A percentile compares a stretch with the other conserved stretches of the same genome.
Evolutionary conservation across 2,888 invertebrate species (phyloP).

Genomic region (Sinohyriopsis cumingii): DNA sequence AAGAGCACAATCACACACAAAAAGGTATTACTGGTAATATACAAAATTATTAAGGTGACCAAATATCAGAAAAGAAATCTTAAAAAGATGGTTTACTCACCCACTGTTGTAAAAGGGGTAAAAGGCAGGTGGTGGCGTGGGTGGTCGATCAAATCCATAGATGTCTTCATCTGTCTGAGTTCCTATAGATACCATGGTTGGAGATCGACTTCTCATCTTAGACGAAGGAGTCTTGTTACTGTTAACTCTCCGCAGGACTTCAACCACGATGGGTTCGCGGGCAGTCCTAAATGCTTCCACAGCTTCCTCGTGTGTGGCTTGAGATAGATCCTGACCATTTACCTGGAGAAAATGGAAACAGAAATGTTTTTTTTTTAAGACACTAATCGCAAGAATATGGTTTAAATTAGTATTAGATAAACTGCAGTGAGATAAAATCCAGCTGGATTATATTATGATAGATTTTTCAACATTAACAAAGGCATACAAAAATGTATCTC

Average conservation of each 20-base stretch:
- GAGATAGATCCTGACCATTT: conserved; percentile 71
- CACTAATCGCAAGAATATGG: background rate
- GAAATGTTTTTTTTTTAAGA: background rate
- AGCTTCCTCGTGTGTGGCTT: conserved; percentile 71
- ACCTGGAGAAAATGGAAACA: conserved; percentile 58
- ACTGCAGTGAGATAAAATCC: no score
- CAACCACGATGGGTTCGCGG: conserved; percentile 71
- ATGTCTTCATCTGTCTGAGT: conserved; percentile 70
- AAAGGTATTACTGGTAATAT: no score
- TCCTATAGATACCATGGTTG: conserved; percentile 67
- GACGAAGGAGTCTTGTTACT: conserved; percentile 56
- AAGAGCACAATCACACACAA: no score
- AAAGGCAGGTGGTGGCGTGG: conserved; percentile 61
- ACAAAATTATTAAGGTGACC: no score
- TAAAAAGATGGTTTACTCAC: conserved; percentile 40
- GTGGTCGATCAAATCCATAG: conserved; percentile 61
- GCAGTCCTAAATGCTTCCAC: conserved; percentile 71
- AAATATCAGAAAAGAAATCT: background rate
- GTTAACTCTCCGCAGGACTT: conserved; percentile 67
- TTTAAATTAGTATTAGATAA: background rate
- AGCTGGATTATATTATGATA: no score
- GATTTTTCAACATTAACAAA: no score
- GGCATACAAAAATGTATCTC: no score
- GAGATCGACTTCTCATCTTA: conserved; percentile 34
- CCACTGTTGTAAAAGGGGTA: conserved; percentile 56